Conservation (phyloP, 2,888 invertebrate genomes). For the Elegia similella region DNA sequence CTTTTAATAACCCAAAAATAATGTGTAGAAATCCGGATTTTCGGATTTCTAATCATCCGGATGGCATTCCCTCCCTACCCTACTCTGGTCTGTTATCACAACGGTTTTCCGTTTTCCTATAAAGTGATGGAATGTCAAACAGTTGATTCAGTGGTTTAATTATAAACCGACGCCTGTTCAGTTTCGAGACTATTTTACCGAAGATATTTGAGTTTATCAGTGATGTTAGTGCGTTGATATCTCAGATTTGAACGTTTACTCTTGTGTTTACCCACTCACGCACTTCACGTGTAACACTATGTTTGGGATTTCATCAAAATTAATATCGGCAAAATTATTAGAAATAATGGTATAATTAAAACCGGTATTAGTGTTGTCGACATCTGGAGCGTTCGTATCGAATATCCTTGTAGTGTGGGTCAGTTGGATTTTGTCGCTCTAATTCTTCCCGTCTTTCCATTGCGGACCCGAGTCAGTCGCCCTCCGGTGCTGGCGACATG, state of each 20-base stretch:
- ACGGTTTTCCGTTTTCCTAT: slow-evolving; percentile 17
- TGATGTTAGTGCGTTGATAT: slow-evolving; percentile 12
- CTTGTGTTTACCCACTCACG: slow-evolving; percentile 12
- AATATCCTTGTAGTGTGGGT: slow-evolving; percentile 70
- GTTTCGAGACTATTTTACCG: neutral
- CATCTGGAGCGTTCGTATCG: slow-evolving; percentile 72
- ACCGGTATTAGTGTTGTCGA: slow-evolving; percentile 65
- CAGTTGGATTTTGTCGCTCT: slow-evolving; percentile 78
- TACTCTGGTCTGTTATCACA: slow-evolving; percentile 5
- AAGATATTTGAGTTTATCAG: slow-evolving; percentile 12
- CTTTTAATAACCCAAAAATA: too few species aligned
- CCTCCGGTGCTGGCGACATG: slow-evolving; percentile 63
- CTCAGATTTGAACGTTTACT: slow-evolving; percentile 15
- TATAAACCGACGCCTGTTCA: neutral
- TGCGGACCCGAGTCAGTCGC: slow-evolving; percentile 49
- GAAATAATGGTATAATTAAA: slow-evolving; percentile 41
- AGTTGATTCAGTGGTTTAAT: slow-evolving; percentile 3
- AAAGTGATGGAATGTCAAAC: slow-evolving; percentile 9
- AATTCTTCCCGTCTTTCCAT: slow-evolving; percentile 69
- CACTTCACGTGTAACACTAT: slow-evolving; percentile 6
- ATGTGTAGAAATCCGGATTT: too few species aligned
- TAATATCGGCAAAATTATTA: neutral
- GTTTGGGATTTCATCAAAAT: neutral
- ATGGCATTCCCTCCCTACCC: too few species aligned
- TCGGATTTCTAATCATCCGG: too few species aligned